These are phyloP conservation scores for Drosophila pseudoananassae DNA, from an alignment of 1,140 invertebrate species.

Conservation along the genomic window DNA sequence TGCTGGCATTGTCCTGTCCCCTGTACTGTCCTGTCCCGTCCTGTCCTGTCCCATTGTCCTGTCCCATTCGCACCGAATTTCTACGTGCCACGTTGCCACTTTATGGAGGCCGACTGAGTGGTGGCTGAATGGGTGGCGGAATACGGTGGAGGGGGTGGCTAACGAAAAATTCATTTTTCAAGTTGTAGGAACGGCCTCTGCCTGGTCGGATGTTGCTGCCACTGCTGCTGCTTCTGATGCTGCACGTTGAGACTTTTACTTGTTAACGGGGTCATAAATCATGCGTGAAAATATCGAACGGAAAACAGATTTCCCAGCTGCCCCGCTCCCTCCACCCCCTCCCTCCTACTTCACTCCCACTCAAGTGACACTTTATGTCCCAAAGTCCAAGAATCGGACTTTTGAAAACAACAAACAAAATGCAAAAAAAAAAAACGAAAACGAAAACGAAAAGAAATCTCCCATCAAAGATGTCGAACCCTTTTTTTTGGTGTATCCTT, in stretches of 20 bases:
- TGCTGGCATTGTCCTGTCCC: background rate
- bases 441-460: background rate
- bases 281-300: constrained; percentile 82
- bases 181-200: constrained; percentile 54
- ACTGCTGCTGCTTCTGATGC: background rate
- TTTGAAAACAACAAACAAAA: constrained; percentile 8
- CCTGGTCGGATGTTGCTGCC: constrained; percentile 5
- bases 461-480: constrained; percentile 30
- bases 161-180: constrained; percentile 82
- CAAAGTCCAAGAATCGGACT: constrained; percentile 26
- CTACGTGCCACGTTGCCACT: constrained; percentile 68
- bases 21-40: background rate
- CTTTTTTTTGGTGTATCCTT: constrained; percentile 14
- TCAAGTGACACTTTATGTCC: constrained; percentile 40
- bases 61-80: constrained; percentile 28
- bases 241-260: constrained; percentile 78
- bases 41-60: background rate
- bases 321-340: background rate
- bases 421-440: background rate
- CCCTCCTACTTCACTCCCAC: constrained; percentile 3
- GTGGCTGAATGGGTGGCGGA: too few relatives aligned
- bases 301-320: constrained; percentile 74
- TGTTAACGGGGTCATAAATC: constrained; percentile 82
- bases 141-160: constrained; percentile 45
- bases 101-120: constrained; percentile 33